These are phyloP conservation scores for Callaeas wilsoni DNA, from an alignment of 2,113 vertebrate species.

Conservation along the genomic window DNA sequence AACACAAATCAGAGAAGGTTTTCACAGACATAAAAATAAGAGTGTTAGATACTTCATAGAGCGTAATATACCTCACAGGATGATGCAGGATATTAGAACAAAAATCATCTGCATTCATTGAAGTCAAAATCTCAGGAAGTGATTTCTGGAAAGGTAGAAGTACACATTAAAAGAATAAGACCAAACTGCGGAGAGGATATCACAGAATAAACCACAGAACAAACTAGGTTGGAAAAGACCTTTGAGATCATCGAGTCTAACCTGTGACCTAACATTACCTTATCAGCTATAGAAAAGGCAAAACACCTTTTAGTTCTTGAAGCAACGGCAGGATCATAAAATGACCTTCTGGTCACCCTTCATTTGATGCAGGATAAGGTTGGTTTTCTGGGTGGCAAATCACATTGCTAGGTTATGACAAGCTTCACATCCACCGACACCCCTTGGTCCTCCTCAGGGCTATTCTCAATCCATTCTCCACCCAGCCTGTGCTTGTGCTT, in stretches of 20 bases:
- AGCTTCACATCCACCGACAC: neutral
- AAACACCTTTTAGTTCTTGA: neutral
- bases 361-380: neutral
- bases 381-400: neutral
- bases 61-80: neutral
- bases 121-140: neutral
- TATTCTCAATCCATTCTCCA: neutral
- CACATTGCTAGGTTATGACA: neutral
- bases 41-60: neutral
- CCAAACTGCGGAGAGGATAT: neutral
- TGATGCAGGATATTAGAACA: neutral
- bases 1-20: neutral
- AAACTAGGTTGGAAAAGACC: neutral
- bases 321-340: neutral
- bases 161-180: neutral
- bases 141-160: neutral
- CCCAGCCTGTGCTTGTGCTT: neutral
- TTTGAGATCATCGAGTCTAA: neutral
- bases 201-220: neutral
- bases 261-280: too few species aligned
- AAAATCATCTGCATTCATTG: neutral
- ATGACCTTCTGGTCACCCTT: neutral
- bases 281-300: neutral
- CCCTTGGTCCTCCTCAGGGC: neutral
- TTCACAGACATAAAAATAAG: neutral